phyloP scores from a whole-genome alignment of 2,797 vertebrate species.

The Simalia tracyae region DNA sequence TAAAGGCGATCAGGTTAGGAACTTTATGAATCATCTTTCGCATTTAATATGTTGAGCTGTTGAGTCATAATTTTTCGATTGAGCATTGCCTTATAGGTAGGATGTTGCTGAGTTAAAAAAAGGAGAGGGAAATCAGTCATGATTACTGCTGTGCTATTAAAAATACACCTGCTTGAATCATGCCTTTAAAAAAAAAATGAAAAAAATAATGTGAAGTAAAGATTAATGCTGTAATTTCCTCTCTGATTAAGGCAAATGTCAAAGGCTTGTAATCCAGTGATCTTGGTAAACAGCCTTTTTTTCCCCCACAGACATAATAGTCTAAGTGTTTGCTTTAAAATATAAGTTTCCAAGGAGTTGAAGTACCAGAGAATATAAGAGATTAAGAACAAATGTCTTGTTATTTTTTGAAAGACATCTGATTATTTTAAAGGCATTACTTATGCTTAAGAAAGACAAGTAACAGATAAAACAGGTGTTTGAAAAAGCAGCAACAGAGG shows the following conservation, averaged over 20 bases:
- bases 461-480: background rate
- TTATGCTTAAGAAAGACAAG: background rate
- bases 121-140: background rate
- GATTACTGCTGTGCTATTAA: conserved; percentile 30
- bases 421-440: background rate
- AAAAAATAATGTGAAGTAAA: conserved; percentile 12
- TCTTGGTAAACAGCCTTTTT: background rate
- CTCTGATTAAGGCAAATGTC: conserved; percentile 48
- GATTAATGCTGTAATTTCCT: conserved; percentile 41
- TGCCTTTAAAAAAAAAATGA: conserved; percentile 11
- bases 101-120: background rate
- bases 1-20: background rate
- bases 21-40: background rate
- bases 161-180: conserved; percentile 47
- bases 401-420: background rate
- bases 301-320: background rate
- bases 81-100: background rate
- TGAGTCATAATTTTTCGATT: conserved; percentile 9
- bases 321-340: background rate
- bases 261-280: conserved; percentile 34
- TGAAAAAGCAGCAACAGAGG: background rate
- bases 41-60: background rate
- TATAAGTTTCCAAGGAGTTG: background rate
- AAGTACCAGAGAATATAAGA: background rate
- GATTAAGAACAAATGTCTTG: background rate